Evolutionary conservation across 2,797 vertebrate species (phyloP).

Genomic region (Sebastes diploproa): DNA sequence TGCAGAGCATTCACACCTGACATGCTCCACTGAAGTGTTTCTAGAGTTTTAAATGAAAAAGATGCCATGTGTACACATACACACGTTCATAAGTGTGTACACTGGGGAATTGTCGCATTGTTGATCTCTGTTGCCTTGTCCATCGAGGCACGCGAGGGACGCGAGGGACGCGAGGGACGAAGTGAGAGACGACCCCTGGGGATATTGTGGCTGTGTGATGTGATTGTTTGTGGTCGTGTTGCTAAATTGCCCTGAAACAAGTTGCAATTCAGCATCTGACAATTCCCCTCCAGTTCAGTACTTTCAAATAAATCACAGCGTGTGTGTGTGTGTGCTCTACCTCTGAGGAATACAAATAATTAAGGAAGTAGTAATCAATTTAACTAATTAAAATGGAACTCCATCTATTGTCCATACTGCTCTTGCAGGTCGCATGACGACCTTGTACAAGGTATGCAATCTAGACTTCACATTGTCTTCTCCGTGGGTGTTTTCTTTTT

Average conservation of each 20-base stretch:
- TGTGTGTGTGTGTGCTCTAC: not conserved
- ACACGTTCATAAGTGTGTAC: not conserved
- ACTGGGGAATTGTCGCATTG: not conserved
- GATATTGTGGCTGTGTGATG: slow-evolving; percentile 10
- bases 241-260: slow-evolving; percentile 33
- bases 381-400: slow-evolving; percentile 18
- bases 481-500: not conserved
- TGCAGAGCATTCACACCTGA: slow-evolving; percentile 4
- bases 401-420: not conserved
- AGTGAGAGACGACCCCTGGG: slow-evolving; percentile 21
- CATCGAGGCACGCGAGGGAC: not conserved
- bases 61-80: not conserved
- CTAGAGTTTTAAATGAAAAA: slow-evolving; percentile 8
- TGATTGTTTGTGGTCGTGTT: slow-evolving; percentile 16
- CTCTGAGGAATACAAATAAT: slow-evolving; percentile 36
- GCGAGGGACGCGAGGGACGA: not conserved
- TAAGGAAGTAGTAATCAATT: slow-evolving; percentile 15
- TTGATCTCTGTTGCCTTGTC: not conserved
- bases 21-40: slow-evolving; percentile 17
- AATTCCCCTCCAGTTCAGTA: slow-evolving; percentile 27
- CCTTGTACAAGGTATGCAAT: not conserved
- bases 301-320: not conserved
- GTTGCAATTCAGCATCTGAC: slow-evolving; percentile 34
- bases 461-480: not conserved
- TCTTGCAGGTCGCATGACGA: not conserved